Evolutionary conservation across 2,113 vertebrate genomes (phyloP).

Genomic region (Pseudorhombus dupliciocellatus): DNA sequence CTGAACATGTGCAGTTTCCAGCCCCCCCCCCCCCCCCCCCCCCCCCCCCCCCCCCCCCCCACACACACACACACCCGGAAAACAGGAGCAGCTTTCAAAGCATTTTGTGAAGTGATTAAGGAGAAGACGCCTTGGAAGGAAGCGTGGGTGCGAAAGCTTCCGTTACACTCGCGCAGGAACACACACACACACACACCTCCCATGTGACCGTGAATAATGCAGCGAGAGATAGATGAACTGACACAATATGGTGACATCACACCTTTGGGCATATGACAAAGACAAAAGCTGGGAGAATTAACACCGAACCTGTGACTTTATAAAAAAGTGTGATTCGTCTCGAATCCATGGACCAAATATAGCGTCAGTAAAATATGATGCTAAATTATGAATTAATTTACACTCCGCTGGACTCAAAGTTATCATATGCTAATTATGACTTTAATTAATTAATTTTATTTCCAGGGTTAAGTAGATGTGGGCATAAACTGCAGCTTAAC

Average conservation of each 20-base stretch:
- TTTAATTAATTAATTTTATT: not conserved
- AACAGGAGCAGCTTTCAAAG: not conserved
- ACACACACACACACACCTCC: conserved; percentile 4
- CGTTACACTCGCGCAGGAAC: conserved; percentile 39
- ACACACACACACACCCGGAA: not conserved
- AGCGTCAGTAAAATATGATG: conserved; percentile 6
- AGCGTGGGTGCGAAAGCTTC: conserved; percentile 47
- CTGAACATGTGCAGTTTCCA: not conserved
- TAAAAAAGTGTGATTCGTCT: conserved; percentile 13
- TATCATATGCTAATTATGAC: not conserved
- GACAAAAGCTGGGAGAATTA: conserved; percentile 40
- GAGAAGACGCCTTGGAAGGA: conserved; percentile 21
- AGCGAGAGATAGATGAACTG: conserved; percentile 24
- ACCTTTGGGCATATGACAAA: conserved; percentile 19
- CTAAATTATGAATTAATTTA: not conserved
- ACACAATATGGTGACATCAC: conserved; percentile 39
- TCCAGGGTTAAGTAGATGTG: not conserved
- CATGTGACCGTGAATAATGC: conserved; percentile 47
- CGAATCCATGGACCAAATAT: conserved; percentile 11
- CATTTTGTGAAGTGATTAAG: conserved; percentile 39
- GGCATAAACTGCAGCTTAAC: not conserved
- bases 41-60: not conserved
- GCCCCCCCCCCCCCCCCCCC: not conserved
- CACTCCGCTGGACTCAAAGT: not conserved
- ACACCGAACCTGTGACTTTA: conserved; percentile 39